Conservation (phyloP, 2,888 invertebrate genomes). For the Drepana falcataria region DNA sequence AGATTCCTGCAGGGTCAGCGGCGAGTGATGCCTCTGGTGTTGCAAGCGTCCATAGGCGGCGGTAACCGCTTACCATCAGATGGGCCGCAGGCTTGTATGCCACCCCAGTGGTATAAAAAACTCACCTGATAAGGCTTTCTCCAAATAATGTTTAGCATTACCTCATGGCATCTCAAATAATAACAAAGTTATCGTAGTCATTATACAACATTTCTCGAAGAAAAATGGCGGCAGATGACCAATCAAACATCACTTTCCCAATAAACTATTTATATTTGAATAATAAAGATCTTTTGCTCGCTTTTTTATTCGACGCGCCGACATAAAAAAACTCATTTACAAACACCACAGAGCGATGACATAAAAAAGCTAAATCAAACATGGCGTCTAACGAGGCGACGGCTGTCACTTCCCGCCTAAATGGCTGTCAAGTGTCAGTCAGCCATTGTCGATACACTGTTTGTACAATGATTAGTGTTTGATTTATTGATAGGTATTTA, state of each 20-base stretch:
- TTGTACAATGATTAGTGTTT: slow-evolving; percentile 5
- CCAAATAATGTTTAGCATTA: too few species aligned
- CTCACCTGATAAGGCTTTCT: too few species aligned
- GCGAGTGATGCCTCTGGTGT: too few species aligned
- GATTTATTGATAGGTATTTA: not conserved
- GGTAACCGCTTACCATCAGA: too few species aligned
- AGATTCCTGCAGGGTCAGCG: too few species aligned
- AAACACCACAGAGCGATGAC: slow-evolving; percentile 7
- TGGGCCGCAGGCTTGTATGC: too few species aligned
- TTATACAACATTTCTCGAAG: too few species aligned
- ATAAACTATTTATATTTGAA: not conserved
- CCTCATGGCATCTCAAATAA: too few species aligned
- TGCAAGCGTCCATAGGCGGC: too few species aligned
- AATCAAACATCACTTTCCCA: not conserved
- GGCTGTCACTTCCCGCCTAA: slow-evolving; percentile 65
- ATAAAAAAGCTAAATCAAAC: slow-evolving; percentile 37
- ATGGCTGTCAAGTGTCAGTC: slow-evolving; percentile 68
- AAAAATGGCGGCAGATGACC: not conserved
- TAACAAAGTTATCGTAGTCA: too few species aligned
- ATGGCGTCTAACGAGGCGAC: slow-evolving; percentile 62
- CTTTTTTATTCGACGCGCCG: not conserved
- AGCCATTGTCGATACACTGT: slow-evolving; percentile 15
- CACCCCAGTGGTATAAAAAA: too few species aligned
- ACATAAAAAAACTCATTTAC: slow-evolving; percentile 18
- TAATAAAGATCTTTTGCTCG: not conserved